Percentiles rank a stretch among this genome's conserved stretches.
These are phyloP conservation scores for Triplophysa bombifrons DNA, from an alignment of 2,797 vertebrate genomes.

Conservation along the genomic window DNA sequence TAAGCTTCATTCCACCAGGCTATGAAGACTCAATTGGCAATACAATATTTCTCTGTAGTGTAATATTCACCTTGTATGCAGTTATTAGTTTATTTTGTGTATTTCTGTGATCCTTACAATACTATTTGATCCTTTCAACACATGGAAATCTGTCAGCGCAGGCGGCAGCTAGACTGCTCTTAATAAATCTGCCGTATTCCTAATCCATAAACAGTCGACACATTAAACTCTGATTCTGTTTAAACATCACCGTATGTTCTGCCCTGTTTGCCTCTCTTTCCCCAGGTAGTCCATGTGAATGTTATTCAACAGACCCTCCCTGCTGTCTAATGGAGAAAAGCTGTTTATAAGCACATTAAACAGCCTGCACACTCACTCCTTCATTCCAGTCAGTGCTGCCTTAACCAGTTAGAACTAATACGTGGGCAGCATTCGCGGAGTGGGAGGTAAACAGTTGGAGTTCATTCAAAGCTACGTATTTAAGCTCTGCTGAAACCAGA, in stretches of 20 bases:
- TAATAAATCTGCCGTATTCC: conserved; percentile 60
- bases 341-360: conserved; percentile 56
- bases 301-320: conserved; percentile 48
- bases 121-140: conserved; percentile 46
- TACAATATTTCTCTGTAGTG: not conserved
- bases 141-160: conserved; percentile 60
- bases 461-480: conserved; percentile 55
- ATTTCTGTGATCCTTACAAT: not conserved
- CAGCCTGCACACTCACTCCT: conserved; percentile 46
- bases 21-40: not conserved
- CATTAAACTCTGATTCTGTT: conserved; percentile 34
- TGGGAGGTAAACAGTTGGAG: conserved; percentile 61
- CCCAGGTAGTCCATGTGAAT: conserved; percentile 49
- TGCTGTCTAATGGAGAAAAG: conserved; percentile 56
- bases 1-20: not conserved
- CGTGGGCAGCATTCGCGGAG: conserved; percentile 44
- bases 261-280: conserved; percentile 31
- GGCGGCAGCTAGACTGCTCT: conserved; percentile 58
- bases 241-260: conserved; percentile 16
- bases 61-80: not conserved
- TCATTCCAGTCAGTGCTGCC: conserved; percentile 40
- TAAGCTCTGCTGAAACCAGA: conserved; percentile 45
- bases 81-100: conserved; percentile 2
- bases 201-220: conserved; percentile 32
- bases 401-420: conserved; percentile 47